Conservation (phyloP, 2,113 vertebrate species). For the Malurus cyaneus region DNA sequence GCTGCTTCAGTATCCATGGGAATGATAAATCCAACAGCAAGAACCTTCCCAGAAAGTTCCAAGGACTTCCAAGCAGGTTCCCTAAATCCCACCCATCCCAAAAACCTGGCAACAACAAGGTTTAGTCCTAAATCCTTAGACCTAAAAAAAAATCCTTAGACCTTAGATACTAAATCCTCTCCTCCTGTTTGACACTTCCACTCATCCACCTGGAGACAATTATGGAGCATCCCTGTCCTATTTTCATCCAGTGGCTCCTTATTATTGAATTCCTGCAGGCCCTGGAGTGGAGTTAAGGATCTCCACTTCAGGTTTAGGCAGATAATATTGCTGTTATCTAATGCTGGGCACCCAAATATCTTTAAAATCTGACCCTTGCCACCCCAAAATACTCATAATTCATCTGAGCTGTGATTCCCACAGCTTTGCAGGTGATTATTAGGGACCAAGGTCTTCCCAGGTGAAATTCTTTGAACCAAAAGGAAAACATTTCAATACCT, state of each 20-base stretch:
- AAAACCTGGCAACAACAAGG: neutral
- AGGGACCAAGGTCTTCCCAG: neutral
- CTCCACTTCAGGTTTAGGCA: neutral
- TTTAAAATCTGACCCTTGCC: neutral
- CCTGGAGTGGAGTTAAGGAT: neutral
- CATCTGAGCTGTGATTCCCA: neutral
- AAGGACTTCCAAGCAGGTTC: neutral
- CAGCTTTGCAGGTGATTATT: neutral
- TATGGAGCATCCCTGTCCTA: neutral
- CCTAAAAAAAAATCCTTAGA: too few relatives aligned
- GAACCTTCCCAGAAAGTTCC: neutral
- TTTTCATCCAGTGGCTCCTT: neutral
- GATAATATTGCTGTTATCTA: neutral
- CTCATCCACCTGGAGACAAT: neutral
- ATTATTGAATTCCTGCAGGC: neutral
- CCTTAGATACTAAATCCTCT: neutral
- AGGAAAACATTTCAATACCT: neutral
- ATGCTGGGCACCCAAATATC: neutral
- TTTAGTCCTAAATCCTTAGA: too few relatives aligned
- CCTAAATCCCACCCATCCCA: neutral
- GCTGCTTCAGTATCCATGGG: neutral
- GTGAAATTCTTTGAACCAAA: neutral
- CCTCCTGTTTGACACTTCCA: neutral
- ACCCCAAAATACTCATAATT: neutral
- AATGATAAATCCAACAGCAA: accelerated